A percentile compares a stretch with the other conserved stretches of the same genome.
Conservation (phyloP, 2,888 invertebrate species). For the Alsophila aescularia region DNA sequence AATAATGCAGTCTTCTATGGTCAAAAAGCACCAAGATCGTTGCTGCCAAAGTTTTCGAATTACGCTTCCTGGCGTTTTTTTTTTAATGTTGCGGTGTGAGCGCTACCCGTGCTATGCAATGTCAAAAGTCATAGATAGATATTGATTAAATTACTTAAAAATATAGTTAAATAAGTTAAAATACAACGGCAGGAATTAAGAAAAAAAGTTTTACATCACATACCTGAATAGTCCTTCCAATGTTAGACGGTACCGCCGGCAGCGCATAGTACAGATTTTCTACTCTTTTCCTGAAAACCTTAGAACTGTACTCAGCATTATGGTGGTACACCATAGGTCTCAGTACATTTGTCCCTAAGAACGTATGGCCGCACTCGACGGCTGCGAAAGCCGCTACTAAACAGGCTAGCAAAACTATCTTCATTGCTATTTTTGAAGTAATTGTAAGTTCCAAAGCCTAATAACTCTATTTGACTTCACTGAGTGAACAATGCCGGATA, state of each 20-base stretch:
- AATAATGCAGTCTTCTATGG: too few species aligned
- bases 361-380: constrained; percentile 59
- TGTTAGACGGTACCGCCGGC: constrained; percentile 38
- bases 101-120: too few species aligned
- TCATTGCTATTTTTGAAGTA: constrained; percentile 39
- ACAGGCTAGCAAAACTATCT: constrained; percentile 37
- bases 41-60: too few species aligned
- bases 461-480: too few species aligned
- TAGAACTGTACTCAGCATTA: constrained; percentile 43
- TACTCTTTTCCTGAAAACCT: constrained; percentile 57
- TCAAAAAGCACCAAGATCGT: too few species aligned
- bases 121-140: too few species aligned
- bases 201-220: background rate
- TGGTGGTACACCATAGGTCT: constrained; percentile 54
- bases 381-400: constrained; percentile 46
- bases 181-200: too few species aligned
- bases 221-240: constrained; percentile 58
- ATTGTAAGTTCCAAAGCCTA: background rate
- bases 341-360: constrained; percentile 60
- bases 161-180: too few species aligned
- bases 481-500: too few species aligned
- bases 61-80: too few species aligned
- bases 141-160: too few species aligned
- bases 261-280: constrained; percentile 55
- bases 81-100: too few species aligned